phyloP scores from a whole-genome alignment of 1,140 invertebrate genomes.

The Tribolium castaneum region DNA sequence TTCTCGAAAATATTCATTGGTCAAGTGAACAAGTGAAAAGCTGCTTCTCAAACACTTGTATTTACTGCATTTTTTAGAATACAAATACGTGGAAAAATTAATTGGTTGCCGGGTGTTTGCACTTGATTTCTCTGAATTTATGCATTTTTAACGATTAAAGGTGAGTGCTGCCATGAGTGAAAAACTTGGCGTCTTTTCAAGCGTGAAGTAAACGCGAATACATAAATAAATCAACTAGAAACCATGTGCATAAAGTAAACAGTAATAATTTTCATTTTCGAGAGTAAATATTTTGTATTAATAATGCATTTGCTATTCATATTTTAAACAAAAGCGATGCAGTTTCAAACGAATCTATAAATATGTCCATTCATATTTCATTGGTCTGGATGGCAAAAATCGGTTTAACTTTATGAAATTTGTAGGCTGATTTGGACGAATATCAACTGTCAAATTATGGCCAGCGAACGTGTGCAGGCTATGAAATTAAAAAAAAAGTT shows the following conservation, averaged over 20 bases:
- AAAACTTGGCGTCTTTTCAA: not conserved
- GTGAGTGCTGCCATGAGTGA: not conserved
- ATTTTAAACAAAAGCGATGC: not conserved
- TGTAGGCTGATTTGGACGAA: not conserved
- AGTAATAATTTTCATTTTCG: not conserved
- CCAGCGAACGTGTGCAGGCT: not conserved
- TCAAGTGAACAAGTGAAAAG: too few species aligned
- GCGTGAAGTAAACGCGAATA: not conserved
- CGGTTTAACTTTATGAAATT: not conserved
- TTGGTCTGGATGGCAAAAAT: not conserved
- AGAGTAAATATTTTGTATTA: not conserved
- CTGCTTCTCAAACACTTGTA: too few species aligned
- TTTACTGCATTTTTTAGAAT: too few species aligned
- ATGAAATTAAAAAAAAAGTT: not conserved
- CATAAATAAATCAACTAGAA: not conserved
- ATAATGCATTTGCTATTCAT: not conserved
- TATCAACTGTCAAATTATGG: not conserved
- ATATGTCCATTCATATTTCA: not conserved
- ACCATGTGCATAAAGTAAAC: not conserved
- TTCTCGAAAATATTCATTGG: too few species aligned
- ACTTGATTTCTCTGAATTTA: not conserved
- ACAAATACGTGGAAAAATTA: too few species aligned
- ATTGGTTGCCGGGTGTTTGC: not conserved
- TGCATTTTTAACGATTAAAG: not conserved
- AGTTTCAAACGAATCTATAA: not conserved